These are phyloP conservation scores for Tiphia femorata DNA, from an alignment of 2,888 invertebrate species.

Conservation along the genomic window DNA sequence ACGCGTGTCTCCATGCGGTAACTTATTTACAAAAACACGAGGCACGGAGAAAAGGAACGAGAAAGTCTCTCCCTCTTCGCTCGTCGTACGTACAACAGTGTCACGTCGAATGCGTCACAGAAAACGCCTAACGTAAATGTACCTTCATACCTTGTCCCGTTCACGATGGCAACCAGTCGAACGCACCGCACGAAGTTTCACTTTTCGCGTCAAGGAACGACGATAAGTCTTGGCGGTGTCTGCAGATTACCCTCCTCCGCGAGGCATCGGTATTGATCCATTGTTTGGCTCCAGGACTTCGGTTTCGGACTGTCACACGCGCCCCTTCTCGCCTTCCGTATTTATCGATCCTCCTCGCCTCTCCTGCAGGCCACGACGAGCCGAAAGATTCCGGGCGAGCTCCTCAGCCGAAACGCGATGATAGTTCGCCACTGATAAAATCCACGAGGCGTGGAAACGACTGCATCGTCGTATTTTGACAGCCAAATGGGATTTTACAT, in stretches of 20 bases:
- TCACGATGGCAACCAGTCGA: no score
- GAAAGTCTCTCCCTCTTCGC: no score
- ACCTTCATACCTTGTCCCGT: no score
- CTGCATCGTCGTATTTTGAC: conserved; percentile 46
- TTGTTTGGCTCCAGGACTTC: conserved; percentile 52
- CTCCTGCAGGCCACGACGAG: not conserved
- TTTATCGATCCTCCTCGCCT: conserved; percentile 25
- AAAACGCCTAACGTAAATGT: no score
- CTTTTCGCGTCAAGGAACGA: conserved; percentile 10
- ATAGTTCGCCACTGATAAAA: conserved; percentile 8
- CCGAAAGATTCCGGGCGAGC: not conserved
- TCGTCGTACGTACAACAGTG: no score
- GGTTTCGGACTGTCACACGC: conserved; percentile 39
- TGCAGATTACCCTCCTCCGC: conserved; percentile 42
- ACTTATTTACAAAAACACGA: no score
- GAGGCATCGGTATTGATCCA: conserved; percentile 61
- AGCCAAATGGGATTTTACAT: conserved; percentile 35
- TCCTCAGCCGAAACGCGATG: not conserved
- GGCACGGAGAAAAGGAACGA: no score
- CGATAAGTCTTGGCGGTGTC: conserved; percentile 37
- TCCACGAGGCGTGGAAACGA: conserved; percentile 19
- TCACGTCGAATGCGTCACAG: no score
- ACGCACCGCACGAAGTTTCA: no score
- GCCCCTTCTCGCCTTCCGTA: conserved; percentile 25
- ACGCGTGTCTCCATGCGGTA: no score